Evolutionary conservation across 2,113 vertebrate genomes (phyloP).

Genomic region (Chroicocephalus ridibundus): DNA sequence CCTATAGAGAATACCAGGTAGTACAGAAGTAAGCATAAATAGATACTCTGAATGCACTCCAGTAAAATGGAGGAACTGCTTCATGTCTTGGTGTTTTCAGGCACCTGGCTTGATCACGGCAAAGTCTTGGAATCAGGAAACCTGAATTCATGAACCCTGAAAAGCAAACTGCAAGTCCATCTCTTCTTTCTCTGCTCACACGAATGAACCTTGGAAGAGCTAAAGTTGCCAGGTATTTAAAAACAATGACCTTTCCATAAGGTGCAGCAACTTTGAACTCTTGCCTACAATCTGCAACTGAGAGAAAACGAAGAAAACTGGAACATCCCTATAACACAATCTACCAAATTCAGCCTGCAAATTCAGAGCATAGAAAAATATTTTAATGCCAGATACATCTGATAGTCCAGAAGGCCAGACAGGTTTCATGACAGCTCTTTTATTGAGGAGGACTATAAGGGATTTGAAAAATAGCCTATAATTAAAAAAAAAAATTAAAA

Average conservation of each 20-base stretch:
- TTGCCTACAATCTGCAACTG: background rate
- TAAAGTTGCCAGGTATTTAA: background rate
- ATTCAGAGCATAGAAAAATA: background rate
- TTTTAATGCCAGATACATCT: background rate
- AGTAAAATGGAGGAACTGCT: background rate
- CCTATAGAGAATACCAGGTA: background rate
- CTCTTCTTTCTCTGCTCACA: background rate
- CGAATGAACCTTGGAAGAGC: background rate
- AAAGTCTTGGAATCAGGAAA: background rate
- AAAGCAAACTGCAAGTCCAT: background rate
- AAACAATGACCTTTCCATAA: background rate
- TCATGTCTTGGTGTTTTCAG: background rate
- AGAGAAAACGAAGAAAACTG: background rate
- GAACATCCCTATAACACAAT: background rate
- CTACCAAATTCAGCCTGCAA: background rate
- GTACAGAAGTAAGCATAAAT: background rate
- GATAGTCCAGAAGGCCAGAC: background rate
- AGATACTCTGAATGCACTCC: background rate
- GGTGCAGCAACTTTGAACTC: background rate
- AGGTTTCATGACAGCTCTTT: background rate
- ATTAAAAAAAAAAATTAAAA: background rate
- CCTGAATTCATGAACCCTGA: background rate
- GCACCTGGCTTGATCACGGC: background rate
- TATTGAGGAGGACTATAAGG: background rate
- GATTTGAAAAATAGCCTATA: background rate